Evolutionary conservation across 2,888 invertebrate species (phyloP).

Genomic region (Mythimna pallens): DNA sequence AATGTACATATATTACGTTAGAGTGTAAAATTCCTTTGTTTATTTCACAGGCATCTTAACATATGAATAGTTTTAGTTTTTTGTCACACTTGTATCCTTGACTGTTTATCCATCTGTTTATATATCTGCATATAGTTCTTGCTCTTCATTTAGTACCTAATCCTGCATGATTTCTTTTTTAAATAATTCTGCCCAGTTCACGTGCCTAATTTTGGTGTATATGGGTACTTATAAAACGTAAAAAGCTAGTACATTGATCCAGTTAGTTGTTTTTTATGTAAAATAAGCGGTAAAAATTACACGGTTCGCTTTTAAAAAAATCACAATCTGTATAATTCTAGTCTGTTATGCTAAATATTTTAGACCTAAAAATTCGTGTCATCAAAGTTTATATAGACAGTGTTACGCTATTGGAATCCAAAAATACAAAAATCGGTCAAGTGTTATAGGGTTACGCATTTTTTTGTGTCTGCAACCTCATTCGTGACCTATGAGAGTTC

Average conservation of each 20-base stretch:
- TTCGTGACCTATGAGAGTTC: slow-evolving; percentile 66
- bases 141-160: background rate
- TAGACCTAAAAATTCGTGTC: background rate
- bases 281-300: too few species aligned
- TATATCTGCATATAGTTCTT: background rate
- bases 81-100: too few species aligned
- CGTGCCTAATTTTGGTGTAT: background rate
- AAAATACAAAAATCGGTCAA: slow-evolving; percentile 23
- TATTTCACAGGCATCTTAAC: background rate
- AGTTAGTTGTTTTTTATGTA: too few species aligned
- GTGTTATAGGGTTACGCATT: slow-evolving; percentile 56
- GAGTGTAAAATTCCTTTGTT: background rate
- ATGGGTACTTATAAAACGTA: too few species aligned
- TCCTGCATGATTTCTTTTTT: background rate
- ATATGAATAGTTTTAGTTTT: background rate
- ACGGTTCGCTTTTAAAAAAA: too few species aligned
- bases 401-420: background rate
- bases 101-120: background rate
- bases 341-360: background rate
- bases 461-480: slow-evolving; percentile 55
- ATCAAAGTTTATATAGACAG: background rate
- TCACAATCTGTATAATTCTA: too few species aligned
- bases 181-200: background rate
- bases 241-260: too few species aligned
- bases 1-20: background rate